phyloP scores from a whole-genome alignment of 2,113 vertebrate genomes.

The Anhinga anhinga region DNA sequence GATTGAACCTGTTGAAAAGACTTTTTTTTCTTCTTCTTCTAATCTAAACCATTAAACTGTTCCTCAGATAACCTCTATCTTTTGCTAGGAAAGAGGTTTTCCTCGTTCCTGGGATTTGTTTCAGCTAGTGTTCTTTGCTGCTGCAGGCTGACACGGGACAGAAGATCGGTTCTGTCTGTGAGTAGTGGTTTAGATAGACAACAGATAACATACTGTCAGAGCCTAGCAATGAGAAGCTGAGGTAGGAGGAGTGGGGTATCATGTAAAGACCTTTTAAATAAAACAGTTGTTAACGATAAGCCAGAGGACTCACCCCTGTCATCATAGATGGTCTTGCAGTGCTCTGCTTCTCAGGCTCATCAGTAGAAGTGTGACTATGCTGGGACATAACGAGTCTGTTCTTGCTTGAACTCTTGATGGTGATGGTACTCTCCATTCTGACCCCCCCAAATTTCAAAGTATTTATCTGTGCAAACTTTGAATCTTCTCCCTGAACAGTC shows the following conservation, averaged over 20 bases:
- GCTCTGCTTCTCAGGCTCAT: neutral
- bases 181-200: neutral
- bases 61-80: neutral
- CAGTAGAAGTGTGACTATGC: neutral
- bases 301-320: fast-evolving
- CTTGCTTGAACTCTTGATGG: neutral
- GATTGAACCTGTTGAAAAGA: neutral
- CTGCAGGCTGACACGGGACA: neutral
- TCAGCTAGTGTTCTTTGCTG: neutral
- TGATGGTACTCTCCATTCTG: neutral
- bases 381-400: neutral
- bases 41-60: neutral
- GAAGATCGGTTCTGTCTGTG: fast-evolving
- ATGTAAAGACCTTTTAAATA: neutral
- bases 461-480: neutral
- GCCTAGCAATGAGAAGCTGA: neutral
- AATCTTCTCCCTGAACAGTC: neutral
- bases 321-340: neutral
- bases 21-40: neutral
- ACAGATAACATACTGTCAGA: neutral
- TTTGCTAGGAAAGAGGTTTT: neutral
- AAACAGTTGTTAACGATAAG: neutral
- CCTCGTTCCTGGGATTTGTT: neutral
- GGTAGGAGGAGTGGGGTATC: neutral
- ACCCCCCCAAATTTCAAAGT: neutral